These are phyloP conservation scores for Adelges cooleyi DNA, from an alignment of 1,140 invertebrate species.

Conservation along the genomic window DNA sequence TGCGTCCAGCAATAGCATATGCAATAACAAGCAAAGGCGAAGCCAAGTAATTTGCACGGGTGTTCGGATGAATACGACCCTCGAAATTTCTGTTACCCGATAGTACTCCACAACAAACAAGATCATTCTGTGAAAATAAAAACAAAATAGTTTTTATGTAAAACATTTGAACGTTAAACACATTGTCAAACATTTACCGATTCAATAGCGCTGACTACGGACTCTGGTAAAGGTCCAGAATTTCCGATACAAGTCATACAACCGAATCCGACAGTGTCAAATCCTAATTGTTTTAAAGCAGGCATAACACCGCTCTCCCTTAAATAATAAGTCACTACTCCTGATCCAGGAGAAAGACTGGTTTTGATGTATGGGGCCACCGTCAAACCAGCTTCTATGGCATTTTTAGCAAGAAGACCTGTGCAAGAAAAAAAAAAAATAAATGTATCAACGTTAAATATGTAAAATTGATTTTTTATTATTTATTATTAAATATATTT, in stretches of 20 bases:
- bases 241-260: constrained; percentile 99
- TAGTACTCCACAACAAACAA: constrained; percentile 87
- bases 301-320: constrained; percentile 76
- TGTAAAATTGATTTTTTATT: too few species aligned
- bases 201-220: constrained; percentile 85
- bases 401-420: constrained; percentile 90
- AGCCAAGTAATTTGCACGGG: constrained; percentile 90
- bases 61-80: constrained; percentile 91
- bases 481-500: too few species aligned
- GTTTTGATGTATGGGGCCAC: constrained; percentile 94
- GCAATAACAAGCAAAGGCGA: constrained; percentile 92
- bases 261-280: constrained; percentile 88
- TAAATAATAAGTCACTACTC: constrained; percentile 95
- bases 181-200: constrained; percentile 51
- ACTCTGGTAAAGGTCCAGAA: constrained; percentile 83
- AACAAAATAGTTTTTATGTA: too few species aligned
- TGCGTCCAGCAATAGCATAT: constrained; percentile 87
- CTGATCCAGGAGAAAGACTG: constrained; percentile 88
- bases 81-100: constrained; percentile 98
- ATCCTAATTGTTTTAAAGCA: constrained; percentile 76
- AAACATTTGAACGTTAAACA: too few species aligned
- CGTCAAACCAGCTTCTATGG: constrained; percentile 75
- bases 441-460: too few species aligned
- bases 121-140: constrained; percentile 52
- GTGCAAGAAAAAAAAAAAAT: constrained; percentile 29